Percentiles rank a stretch among this genome's conserved stretches.
These are phyloP conservation scores for Lampris incognitus DNA, from an alignment of 2,113 vertebrate species.

Conservation along the genomic window DNA sequence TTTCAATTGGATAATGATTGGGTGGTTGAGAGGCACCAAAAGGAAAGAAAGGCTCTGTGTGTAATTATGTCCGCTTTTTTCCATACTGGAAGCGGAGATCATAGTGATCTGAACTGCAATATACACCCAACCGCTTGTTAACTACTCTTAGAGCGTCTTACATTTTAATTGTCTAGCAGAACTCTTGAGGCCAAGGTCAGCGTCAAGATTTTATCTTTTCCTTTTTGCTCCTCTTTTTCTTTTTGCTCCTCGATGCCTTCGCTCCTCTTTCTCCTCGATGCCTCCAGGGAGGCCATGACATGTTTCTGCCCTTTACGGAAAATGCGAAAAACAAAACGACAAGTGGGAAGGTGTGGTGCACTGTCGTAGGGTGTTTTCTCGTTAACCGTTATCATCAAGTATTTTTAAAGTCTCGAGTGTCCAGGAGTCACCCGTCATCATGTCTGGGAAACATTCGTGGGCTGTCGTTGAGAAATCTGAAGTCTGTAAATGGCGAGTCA, in stretches of 20 bases:
- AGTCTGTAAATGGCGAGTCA: constrained; percentile 40
- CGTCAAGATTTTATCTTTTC: constrained; percentile 23
- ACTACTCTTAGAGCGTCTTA: constrained; percentile 63
- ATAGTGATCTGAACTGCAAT: constrained; percentile 71
- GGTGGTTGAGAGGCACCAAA: constrained; percentile 73
- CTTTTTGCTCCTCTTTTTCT: constrained; percentile 19
- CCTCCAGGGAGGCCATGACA: not conserved
- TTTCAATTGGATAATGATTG: constrained; percentile 81
- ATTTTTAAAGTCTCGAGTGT: not conserved
- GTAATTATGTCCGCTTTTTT: constrained; percentile 76
- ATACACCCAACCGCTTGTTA: constrained; percentile 71
- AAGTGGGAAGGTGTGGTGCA: not conserved
- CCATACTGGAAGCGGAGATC: constrained; percentile 64
- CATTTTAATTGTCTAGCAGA: constrained; percentile 70
- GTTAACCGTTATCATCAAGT: not conserved
- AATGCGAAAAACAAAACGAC: not conserved
- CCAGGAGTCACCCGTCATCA: constrained; percentile 7
- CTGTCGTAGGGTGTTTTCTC: not conserved
- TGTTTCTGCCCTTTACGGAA: constrained; percentile 18
- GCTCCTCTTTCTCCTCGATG: constrained; percentile 6
- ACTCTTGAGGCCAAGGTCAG: constrained; percentile 41
- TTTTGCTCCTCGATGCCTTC: not conserved
- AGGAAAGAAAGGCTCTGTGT: constrained; percentile 75
- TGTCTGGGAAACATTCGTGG: constrained; percentile 22
- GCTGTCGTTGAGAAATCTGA: constrained; percentile 18